Evolutionary conservation across 2,113 vertebrate species (phyloP).

Genomic region (Empidonax alnorum): DNA sequence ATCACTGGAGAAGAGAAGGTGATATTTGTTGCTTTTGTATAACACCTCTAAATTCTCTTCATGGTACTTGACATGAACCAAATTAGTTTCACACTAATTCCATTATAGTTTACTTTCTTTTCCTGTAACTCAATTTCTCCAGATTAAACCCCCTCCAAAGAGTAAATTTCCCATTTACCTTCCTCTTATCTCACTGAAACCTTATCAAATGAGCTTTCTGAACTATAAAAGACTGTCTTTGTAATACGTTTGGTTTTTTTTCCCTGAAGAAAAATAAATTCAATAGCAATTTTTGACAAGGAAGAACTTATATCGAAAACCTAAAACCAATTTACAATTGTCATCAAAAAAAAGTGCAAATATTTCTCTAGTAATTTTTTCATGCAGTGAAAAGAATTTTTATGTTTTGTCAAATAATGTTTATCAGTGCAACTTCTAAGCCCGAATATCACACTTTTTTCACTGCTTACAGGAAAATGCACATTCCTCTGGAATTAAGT

Average conservation of each 20-base stretch:
- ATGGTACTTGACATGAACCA: not conserved
- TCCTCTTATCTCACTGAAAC: slow-evolving; percentile 11
- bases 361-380: not conserved
- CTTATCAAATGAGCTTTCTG: slow-evolving; percentile 12
- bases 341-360: not conserved
- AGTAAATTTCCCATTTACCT: not conserved
- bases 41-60: not conserved
- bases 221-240: not conserved
- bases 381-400: not conserved
- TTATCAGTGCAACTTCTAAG: not conserved
- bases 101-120: not conserved
- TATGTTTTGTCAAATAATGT: not conserved
- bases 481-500: not conserved
- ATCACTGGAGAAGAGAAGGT: not conserved
- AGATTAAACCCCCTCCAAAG: not conserved
- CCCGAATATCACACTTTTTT: not conserved
- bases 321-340: not conserved
- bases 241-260: not conserved
- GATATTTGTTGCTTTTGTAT: not conserved
- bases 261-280: slow-evolving; percentile 2
- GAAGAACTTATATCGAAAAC: not conserved
- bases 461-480: not conserved
- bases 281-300: slow-evolving; percentile 28
- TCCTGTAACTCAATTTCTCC: not conserved
- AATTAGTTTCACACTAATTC: slow-evolving; percentile 39